Evolutionary conservation across 2,797 vertebrate species (phyloP), one percentile per base, ranked within the genome.

Genomic region (Crocidura indochinensis): DNA sequence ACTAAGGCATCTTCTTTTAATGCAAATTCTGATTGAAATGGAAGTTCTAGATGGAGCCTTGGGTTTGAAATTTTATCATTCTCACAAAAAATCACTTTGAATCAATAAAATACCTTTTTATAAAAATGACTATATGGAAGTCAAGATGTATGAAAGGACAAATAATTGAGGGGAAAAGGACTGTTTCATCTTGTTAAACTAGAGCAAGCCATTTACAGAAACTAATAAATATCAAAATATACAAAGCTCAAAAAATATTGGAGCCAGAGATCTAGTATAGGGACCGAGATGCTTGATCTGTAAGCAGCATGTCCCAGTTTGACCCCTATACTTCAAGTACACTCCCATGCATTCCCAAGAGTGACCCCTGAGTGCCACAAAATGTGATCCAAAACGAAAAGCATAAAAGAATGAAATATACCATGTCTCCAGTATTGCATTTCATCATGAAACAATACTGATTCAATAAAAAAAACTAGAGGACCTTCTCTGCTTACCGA

Each of bases 1-100:
- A 88, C 8, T 2, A 27, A 51, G 19, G 56, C 8, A 17, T 64
- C 15, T 67, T 78, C 56, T 60, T 69, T 81, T 65, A 88, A 26
- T 88, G 26, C 22, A 88, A 5, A 81, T 93, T 92, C n/a, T 74
- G 3, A 60, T 69, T 51, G 69, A 89, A 95, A 87, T 83, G 47
- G 4, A 84, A 7, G 20, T 68, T 12, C 90, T 7, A 10, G 19
- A 29, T 77, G 8, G 6, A 31, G n/a, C 0, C 20, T 75, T 19
- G 11, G 7, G 29, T 83, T 88, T 75, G 47, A 11, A 81, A 78
- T 91, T 78, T 46, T 88, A 31, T 29, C 29, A 51, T 74, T 2
- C 3, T 90, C 14, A 53, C 29, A 86, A 38, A 29, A 94, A 84
- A 78, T 62, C 11, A 15, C 49, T 60, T 6, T 6, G 56, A 60